phyloP scores from a whole-genome alignment of 2,113 vertebrate genomes.

The Tichodroma muraria region DNA sequence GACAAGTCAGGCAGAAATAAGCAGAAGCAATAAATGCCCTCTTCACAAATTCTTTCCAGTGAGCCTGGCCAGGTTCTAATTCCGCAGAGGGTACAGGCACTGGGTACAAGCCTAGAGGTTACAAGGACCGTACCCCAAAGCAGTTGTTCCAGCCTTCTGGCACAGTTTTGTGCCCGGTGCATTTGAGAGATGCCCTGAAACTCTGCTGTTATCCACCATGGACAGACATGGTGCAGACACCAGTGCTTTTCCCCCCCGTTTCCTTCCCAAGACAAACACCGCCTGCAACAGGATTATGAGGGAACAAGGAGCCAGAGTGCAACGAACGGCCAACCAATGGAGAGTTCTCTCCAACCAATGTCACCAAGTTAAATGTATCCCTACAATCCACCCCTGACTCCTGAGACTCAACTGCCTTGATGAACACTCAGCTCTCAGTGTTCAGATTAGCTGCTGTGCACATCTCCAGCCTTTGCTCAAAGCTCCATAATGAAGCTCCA shows the following conservation, averaged over 20 bases:
- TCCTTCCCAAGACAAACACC: background rate
- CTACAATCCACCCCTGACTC: background rate
- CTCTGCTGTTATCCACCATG: background rate
- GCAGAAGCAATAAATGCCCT: background rate
- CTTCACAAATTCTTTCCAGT: background rate
- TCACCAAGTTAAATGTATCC: accelerated
- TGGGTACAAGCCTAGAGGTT: background rate
- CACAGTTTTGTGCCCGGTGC: background rate
- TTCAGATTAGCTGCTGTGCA: background rate
- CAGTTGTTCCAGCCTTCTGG: background rate
- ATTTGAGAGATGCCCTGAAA: background rate
- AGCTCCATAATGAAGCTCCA: background rate
- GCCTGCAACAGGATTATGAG: background rate
- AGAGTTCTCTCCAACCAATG: background rate
- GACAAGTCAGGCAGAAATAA: background rate
- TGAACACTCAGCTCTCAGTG: background rate
- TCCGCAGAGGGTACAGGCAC: background rate
- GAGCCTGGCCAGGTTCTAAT: background rate
- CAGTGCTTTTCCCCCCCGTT: background rate
- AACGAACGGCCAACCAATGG: accelerated
- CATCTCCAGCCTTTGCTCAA: background rate
- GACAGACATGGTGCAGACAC: background rate
- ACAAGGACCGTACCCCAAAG: background rate
- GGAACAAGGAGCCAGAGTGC: background rate
- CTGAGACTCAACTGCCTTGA: background rate